phyloP scores from a whole-genome alignment of 1,140 invertebrate genomes.

The Trichogramma pretiosum region DNA sequence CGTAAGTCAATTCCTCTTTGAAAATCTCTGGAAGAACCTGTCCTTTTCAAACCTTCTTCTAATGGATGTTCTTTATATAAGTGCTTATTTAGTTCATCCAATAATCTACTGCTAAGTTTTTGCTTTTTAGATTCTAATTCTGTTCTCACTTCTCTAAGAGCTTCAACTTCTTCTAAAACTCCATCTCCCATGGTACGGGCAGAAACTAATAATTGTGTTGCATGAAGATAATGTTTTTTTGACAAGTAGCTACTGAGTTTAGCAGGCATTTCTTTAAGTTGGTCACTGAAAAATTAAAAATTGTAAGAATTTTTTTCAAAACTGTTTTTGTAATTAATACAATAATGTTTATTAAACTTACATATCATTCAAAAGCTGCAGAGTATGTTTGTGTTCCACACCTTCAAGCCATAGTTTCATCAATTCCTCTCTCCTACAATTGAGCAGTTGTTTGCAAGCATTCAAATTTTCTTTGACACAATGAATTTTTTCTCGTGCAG shows the following conservation, averaged over 20 bases:
- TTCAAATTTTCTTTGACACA: slow-evolving; percentile 82
- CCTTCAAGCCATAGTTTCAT: slow-evolving; percentile 88
- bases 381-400: slow-evolving; percentile 83
- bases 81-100: slow-evolving; percentile 66
- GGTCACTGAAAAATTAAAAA: slow-evolving; percentile 56
- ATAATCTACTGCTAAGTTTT: slow-evolving; percentile 59
- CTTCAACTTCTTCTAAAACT: slow-evolving; percentile 68
- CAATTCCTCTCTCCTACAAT: slow-evolving; percentile 86
- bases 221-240: slow-evolving; percentile 76
- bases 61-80: slow-evolving; percentile 61
- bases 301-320: slow-evolving; percentile 14
- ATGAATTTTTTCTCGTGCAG: slow-evolving; percentile 72
- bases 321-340: slow-evolving; percentile 8
- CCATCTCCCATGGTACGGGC: slow-evolving; percentile 61
- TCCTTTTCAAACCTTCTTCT: slow-evolving; percentile 51
- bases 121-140: slow-evolving; percentile 67
- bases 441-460: slow-evolving; percentile 81
- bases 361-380: slow-evolving; percentile 83
- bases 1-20: slow-evolving; percentile 47
- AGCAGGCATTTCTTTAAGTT: slow-evolving; percentile 68
- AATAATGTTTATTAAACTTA: slow-evolving; percentile 41
- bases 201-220: slow-evolving; percentile 70
- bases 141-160: slow-evolving; percentile 63
- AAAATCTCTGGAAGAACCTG: slow-evolving; percentile 53
- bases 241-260: slow-evolving; percentile 60